Evolutionary conservation across 2,113 vertebrate species (phyloP).

Genomic region (Lycaon pictus): DNA sequence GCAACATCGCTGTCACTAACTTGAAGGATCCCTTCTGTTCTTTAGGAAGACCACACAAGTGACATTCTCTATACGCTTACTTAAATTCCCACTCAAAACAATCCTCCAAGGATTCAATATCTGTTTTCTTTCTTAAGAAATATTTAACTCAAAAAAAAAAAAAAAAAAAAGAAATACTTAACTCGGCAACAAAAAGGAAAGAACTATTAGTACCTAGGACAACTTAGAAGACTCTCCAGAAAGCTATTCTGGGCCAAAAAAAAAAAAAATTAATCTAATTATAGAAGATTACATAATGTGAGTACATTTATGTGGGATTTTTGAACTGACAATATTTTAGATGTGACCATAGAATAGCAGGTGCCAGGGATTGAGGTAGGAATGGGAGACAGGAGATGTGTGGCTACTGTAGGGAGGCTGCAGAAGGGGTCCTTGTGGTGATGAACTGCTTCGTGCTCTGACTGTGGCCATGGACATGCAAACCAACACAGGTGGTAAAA

Average conservation of each 20-base stretch:
- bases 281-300: background rate
- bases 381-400: fast-evolving
- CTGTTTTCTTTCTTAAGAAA: background rate
- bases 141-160: background rate
- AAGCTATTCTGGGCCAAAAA: background rate
- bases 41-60: background rate
- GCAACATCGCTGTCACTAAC: fast-evolving
- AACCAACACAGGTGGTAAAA: too few relatives aligned
- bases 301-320: background rate
- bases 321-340: background rate
- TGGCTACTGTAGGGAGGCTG: fast-evolving
- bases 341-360: background rate
- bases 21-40: too few relatives aligned
- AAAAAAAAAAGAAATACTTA: background rate
- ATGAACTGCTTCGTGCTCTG: fast-evolving
- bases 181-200: background rate
- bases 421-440: fast-evolving
- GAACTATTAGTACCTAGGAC: too few relatives aligned
- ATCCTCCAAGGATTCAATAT: background rate
- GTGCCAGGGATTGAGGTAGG: background rate
- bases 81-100: background rate
- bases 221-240: background rate
- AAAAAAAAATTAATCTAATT: background rate
- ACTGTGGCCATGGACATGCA: background rate
- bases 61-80: background rate